phyloP scores from a whole-genome alignment of 2,888 invertebrate genomes.

The Xanthia icteritia region DNA sequence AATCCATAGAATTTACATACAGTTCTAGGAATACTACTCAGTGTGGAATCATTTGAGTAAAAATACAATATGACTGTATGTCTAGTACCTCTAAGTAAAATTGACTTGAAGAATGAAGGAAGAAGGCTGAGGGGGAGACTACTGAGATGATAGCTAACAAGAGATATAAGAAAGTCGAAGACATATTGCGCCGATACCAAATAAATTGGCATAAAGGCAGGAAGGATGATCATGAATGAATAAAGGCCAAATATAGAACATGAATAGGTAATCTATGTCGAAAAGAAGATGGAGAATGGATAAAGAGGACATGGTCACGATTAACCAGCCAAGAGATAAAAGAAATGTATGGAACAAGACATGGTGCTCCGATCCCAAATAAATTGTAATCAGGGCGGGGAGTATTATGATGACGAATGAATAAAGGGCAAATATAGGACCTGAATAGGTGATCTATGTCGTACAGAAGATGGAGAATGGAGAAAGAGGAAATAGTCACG shows the following conservation, averaged over 20 bases:
- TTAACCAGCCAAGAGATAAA: neutral
- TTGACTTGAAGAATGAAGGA: neutral
- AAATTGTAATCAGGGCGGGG: neutral
- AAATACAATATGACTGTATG: constrained; percentile 48
- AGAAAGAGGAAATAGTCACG: too few relatives aligned
- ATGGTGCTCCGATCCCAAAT: neutral
- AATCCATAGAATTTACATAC: constrained; percentile 33
- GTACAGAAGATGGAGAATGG: too few relatives aligned
- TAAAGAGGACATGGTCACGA: neutral
- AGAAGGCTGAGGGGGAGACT: neutral
- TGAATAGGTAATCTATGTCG: neutral
- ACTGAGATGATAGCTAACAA: neutral
- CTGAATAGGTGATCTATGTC: too few relatives aligned
- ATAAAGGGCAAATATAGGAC: too few relatives aligned
- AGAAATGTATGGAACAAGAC: neutral
- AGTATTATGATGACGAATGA: too few relatives aligned
- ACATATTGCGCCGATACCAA: accelerated
- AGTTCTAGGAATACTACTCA: constrained; percentile 40
- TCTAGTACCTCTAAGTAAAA: neutral
- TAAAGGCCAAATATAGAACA: neutral
- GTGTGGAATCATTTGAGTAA: constrained; percentile 42
- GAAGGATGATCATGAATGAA: neutral
- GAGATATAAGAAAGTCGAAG: neutral
- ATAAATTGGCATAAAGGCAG: neutral
- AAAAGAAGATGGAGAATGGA: neutral